Evolutionary conservation across 2,113 vertebrate species (phyloP), one percentile per base, ranked within the genome.

Genomic region (Ariopsis seemanni): DNA sequence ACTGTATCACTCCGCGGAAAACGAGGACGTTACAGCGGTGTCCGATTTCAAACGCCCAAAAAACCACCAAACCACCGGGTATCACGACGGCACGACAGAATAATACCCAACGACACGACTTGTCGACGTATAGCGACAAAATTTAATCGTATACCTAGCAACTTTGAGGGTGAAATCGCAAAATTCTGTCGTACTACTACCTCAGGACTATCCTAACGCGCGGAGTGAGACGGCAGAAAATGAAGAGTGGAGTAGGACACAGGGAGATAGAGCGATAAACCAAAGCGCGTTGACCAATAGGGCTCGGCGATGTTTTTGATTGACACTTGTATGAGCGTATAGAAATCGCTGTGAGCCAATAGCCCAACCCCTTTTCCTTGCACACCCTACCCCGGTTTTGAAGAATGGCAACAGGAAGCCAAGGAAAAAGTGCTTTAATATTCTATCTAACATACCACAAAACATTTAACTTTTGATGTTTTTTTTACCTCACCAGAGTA

Each of bases 181-280:
- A 17, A 67, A 62, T 83, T 91, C 57, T 69, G 60, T 71, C 34
- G 6, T 58, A 82, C 79, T 58, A 58, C 42, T 58, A 91, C 88
- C 72, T 57, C 27, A 87, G 97, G 53, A 96, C 96, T 97, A 96
- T 94, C 85, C 95, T 90, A 75, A 53, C 72, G 48, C 67, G 97
- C 97, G 97, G 97, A 97, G 88, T 96, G 79, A 84, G 83, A 96
- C 91, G 60, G 75, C 89, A 85, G 86, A 93, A 92, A 88, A 52
- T 91, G 90, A 87, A 67, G 14, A 81, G 75, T 75, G 93, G 93
- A 94, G 86, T 92, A 90, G 86, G 88, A 92, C 87, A 82, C 91
- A 80, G 82, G 82, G 91, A 94, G 94, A 96, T 96, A 93, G 94
- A 95, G 95, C 93, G 96, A 96, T 94, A 95, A 96, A 93, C 90